Percentiles rank a stretch among this genome's conserved stretches.
phyloP scores from a whole-genome alignment of 2,113 vertebrate species.

The Proterorhinus semilunaris region DNA sequence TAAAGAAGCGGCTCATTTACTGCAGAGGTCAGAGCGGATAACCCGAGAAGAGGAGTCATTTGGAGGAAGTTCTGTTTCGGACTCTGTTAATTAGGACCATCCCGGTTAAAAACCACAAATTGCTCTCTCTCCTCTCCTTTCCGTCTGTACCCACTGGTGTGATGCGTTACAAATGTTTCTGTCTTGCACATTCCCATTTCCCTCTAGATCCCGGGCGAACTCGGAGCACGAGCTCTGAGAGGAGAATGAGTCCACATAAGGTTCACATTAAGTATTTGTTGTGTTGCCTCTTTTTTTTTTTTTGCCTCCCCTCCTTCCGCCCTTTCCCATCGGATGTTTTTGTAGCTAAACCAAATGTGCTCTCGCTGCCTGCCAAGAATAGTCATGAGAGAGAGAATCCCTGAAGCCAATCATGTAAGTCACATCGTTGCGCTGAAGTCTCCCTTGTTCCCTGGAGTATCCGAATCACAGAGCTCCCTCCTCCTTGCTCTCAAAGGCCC shows the following conservation, averaged over 20 bases:
- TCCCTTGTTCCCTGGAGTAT: slow-evolving; percentile 44
- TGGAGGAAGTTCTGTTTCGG: slow-evolving; percentile 39
- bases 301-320: slow-evolving; percentile 9
- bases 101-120: slow-evolving; percentile 39
- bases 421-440: slow-evolving; percentile 50
- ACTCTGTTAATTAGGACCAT: slow-evolving; percentile 52
- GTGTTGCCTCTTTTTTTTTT: slow-evolving; percentile 52
- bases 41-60: slow-evolving; percentile 41
- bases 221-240: slow-evolving; percentile 39
- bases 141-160: slow-evolving; percentile 31
- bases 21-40: slow-evolving; percentile 25
- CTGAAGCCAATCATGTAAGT: slow-evolving; percentile 58
- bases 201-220: slow-evolving; percentile 58
- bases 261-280: slow-evolving; percentile 74
- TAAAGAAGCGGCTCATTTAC: slow-evolving; percentile 5
- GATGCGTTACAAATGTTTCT: slow-evolving; percentile 71
- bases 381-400: slow-evolving; percentile 58
- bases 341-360: slow-evolving; percentile 76
- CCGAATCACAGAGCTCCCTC: slow-evolving; percentile 24
- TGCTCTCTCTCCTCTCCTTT: slow-evolving; percentile 15
- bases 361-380: slow-evolving; percentile 64
- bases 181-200: slow-evolving; percentile 61
- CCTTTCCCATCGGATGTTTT: slow-evolving; percentile 78
- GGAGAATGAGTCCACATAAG: slow-evolving; percentile 67
- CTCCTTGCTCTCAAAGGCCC: slow-evolving; percentile 14